These are phyloP conservation scores for Antheraea assamensis DNA, from an alignment of 2,888 invertebrate genomes.

Conservation along the genomic window DNA sequence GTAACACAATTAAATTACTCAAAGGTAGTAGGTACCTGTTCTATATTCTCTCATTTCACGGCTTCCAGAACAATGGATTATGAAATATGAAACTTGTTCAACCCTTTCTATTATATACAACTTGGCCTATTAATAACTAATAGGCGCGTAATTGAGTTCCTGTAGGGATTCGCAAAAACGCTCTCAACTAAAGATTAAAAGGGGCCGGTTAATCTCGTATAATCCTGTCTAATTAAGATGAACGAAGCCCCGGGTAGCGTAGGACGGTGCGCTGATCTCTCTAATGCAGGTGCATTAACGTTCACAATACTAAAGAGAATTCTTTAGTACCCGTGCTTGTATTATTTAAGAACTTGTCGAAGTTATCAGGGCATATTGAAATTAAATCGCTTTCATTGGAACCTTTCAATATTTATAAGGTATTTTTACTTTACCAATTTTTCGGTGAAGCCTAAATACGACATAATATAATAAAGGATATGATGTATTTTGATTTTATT, in stretches of 20 bases:
- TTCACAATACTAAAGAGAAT: slow-evolving; percentile 47
- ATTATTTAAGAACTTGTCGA: not conserved
- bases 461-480: not conserved
- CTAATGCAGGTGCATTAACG: slow-evolving; percentile 55
- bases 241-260: slow-evolving; percentile 33
- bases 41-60: slow-evolving; percentile 11
- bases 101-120: slow-evolving; percentile 50
- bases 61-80: slow-evolving; percentile 22
- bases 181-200: slow-evolving; percentile 51
- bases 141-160: slow-evolving; percentile 54
- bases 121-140: slow-evolving; percentile 58
- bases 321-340: slow-evolving; percentile 33
- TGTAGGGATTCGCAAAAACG: slow-evolving; percentile 40
- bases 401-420: not conserved
- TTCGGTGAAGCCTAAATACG: not conserved
- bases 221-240: slow-evolving; percentile 49
- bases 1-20: slow-evolving; percentile 1
- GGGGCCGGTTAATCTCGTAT: slow-evolving; percentile 49
- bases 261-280: slow-evolving; percentile 37
- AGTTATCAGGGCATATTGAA: not conserved
- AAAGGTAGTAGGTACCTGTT: not conserved
- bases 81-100: slow-evolving; percentile 44
- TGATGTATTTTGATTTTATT: too few relatives aligned
- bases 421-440: not conserved
- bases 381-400: slow-evolving; percentile 31